These are phyloP conservation scores for Scolopax mira DNA, from an alignment of 2,113 vertebrate genomes.

Conservation along the genomic window DNA sequence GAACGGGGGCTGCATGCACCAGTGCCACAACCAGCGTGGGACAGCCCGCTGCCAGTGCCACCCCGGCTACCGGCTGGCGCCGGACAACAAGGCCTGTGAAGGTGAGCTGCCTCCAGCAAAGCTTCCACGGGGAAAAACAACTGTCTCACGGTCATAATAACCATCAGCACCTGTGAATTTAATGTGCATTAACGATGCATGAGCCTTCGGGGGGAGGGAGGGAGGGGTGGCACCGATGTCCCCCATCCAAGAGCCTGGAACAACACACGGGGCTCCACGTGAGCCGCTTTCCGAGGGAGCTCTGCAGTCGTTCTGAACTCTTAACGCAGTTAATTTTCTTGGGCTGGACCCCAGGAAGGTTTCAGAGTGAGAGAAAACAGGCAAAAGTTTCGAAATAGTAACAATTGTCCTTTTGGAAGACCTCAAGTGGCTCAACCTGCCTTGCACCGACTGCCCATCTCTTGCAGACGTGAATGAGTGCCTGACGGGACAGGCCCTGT, in stretches of 20 bases:
- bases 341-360: not conserved
- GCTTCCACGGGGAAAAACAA: rapidly evolving
- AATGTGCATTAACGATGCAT: rapidly evolving
- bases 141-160: rapidly evolving
- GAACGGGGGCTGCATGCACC: slow-evolving; percentile 90
- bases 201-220: too few relatives aligned
- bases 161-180: rapidly evolving
- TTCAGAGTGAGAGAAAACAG: not conserved
- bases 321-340: too few relatives aligned
- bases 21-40: slow-evolving; percentile 75
- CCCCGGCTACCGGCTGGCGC: slow-evolving; percentile 77
- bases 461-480: slow-evolving; percentile 90
- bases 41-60: slow-evolving; percentile 81
- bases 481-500: slow-evolving; percentile 67
- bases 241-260: not conserved
- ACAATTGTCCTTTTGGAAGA: rapidly evolving
- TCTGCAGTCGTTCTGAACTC: not conserved
- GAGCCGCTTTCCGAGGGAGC: not conserved
- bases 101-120: slow-evolving; percentile 59
- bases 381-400: not conserved
- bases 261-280: rapidly evolving
- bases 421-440: rapidly evolving
- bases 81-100: slow-evolving; percentile 81
- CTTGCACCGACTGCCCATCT: rapidly evolving
- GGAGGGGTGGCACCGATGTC: too few relatives aligned